Evolutionary conservation across 2,797 vertebrate genomes (phyloP).

Genomic region (Melanogrammus aeglefinus): DNA sequence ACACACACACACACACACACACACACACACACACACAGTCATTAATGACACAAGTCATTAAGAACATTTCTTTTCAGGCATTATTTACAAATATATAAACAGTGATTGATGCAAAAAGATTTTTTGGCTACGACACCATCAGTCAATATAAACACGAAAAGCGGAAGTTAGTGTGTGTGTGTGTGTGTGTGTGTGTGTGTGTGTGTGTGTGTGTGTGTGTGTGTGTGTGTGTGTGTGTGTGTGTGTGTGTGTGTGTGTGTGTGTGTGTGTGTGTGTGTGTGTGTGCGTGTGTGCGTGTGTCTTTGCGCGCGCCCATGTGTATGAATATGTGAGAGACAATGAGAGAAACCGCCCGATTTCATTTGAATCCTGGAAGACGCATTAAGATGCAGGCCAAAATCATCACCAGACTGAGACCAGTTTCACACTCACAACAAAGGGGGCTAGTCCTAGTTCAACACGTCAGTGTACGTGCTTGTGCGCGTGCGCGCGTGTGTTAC

Average conservation of each 20-base stretch:
- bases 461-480: not conserved
- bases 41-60: not conserved
- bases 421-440: too few species aligned
- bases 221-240: constrained; percentile 16
- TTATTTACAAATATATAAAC: constrained; percentile 47
- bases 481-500: constrained; percentile 47
- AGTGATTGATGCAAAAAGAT: constrained; percentile 36
- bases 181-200: too few species aligned
- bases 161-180: not conserved
- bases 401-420: too few species aligned
- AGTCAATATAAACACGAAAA: not conserved
- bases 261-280: too few species aligned
- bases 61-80: constrained; percentile 28
- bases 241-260: too few species aligned
- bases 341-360: too few species aligned
- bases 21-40: not conserved
- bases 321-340: too few species aligned
- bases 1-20: constrained; percentile 13
- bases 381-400: too few species aligned
- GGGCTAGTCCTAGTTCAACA: too few species aligned
- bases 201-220: too few species aligned
- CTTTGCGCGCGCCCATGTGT: not conserved
- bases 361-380: too few species aligned
- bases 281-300: too few species aligned
- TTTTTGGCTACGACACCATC: constrained; percentile 40